A percentile compares a stretch with the other conserved stretches of the same genome.
These are phyloP conservation scores for Urocitellus parryii DNA, from an alignment of 2,113 vertebrate species.

Conservation along the genomic window DNA sequence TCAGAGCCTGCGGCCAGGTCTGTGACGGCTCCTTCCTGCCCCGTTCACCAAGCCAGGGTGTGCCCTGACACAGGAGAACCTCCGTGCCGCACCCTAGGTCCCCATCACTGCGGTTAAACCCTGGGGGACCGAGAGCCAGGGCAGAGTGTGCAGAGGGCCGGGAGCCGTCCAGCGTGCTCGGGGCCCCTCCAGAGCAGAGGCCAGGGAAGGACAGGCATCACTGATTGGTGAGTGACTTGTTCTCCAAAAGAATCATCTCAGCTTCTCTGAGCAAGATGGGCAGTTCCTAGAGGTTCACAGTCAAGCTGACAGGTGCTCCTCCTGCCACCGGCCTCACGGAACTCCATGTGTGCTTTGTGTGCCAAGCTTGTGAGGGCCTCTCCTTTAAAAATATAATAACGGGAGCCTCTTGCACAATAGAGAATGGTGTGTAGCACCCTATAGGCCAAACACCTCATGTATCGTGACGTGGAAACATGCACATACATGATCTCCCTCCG, in stretches of 20 bases:
- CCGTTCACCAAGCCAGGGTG: too few species aligned
- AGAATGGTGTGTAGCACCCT: background rate
- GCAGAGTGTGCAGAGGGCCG: too few species aligned
- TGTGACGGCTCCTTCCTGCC: background rate
- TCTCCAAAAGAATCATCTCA: too few species aligned
- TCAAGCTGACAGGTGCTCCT: background rate
- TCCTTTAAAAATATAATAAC: too few species aligned
- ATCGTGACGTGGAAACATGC: accelerated
- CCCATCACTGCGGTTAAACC: background rate
- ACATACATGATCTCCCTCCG: background rate
- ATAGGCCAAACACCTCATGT: too few species aligned
- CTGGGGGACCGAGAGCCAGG: background rate
- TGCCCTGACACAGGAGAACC: background rate
- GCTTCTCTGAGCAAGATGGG: too few species aligned
- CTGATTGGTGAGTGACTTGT: too few species aligned
- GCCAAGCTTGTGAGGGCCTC: background rate
- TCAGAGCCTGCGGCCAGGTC: background rate
- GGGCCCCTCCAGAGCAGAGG: background rate
- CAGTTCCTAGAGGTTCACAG: background rate
- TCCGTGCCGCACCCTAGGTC: background rate
- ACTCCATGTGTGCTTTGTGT: background rate
- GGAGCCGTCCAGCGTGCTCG: background rate
- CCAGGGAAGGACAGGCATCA: background rate
- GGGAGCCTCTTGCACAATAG: background rate
- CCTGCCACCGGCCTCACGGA: too few species aligned